Evolutionary conservation across 2,113 vertebrate species (phyloP).

Genomic region (Hippopotamus amphibius): DNA sequence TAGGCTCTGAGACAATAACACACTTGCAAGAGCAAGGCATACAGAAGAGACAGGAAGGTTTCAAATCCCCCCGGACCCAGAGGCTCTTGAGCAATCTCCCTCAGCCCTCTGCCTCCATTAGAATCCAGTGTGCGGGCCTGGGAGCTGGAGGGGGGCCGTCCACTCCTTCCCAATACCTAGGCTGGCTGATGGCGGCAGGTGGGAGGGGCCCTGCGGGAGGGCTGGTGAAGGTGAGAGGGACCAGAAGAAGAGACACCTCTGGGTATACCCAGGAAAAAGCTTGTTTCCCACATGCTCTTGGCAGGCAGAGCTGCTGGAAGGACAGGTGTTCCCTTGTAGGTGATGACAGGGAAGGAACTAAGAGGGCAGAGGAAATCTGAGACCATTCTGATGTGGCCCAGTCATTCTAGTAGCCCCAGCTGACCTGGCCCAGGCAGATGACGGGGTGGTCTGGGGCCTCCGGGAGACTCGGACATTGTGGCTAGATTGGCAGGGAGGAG

Average conservation of each 20-base stretch:
- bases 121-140: rapidly evolving
- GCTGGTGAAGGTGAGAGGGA: neutral
- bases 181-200: neutral
- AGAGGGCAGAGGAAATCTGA: neutral
- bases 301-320: neutral
- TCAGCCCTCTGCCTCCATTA: neutral
- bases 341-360: neutral
- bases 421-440: neutral
- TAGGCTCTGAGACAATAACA: slow-evolving; percentile 85
- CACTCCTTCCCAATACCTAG: neutral
- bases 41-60: slow-evolving; percentile 74
- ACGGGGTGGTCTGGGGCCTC: neutral
- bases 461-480: neutral
- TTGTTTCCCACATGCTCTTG: neutral
- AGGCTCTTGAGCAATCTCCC: slow-evolving; percentile 64
- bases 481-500: too few species aligned
- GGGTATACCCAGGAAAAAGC: neutral
- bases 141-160: neutral
- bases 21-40: slow-evolving; percentile 79
- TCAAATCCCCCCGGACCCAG: slow-evolving; percentile 67
- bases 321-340: neutral
- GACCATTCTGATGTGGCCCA: neutral
- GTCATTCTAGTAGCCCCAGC: neutral
- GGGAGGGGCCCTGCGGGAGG: too few species aligned
- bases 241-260: neutral